Conservation (phyloP, 2,888 invertebrate genomes). For the Phytoseiulus persimilis region DNA sequence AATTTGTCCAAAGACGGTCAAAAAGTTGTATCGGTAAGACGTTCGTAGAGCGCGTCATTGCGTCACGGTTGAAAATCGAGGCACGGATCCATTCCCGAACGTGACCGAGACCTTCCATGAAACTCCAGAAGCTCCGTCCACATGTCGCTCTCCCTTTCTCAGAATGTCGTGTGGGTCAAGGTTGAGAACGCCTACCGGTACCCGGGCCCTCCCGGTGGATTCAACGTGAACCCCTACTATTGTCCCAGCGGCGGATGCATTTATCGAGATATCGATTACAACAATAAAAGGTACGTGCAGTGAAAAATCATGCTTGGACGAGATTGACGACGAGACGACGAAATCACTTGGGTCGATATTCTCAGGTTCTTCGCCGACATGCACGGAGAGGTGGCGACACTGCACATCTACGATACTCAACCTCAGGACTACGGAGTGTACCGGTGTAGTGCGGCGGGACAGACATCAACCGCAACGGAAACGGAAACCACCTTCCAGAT, state of each 20-base stretch:
- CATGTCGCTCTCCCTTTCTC: not conserved
- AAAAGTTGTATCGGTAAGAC: conserved; percentile 18
- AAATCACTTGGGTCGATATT: not conserved
- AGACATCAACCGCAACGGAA: not conserved
- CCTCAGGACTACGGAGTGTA: conserved; percentile 29
- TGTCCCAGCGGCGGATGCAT: conserved; percentile 21
- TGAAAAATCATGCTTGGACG: no score
- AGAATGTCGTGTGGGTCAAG: conserved; percentile 31
- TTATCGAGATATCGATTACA: not conserved
- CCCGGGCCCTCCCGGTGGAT: not conserved
- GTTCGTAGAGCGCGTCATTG: not conserved
- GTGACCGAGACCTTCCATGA: no score
- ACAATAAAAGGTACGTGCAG: not conserved
- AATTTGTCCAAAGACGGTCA: conserved; percentile 26
- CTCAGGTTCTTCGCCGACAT: conserved; percentile 24
- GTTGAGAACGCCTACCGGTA: conserved; percentile 26
- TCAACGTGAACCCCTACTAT: conserved; percentile 1
- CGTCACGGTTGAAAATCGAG: no score
- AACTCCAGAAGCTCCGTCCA: no score
- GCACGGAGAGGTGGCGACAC: conserved; percentile 29
- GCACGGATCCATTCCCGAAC: no score
- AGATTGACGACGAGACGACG: no score
- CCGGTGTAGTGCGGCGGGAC: conserved; percentile 15
- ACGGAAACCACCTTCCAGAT: conserved; percentile 21
- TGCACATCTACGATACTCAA: conserved; percentile 12